Conservation (phyloP, 2,113 vertebrate species). For the Sphyrna mokarran region DNA sequence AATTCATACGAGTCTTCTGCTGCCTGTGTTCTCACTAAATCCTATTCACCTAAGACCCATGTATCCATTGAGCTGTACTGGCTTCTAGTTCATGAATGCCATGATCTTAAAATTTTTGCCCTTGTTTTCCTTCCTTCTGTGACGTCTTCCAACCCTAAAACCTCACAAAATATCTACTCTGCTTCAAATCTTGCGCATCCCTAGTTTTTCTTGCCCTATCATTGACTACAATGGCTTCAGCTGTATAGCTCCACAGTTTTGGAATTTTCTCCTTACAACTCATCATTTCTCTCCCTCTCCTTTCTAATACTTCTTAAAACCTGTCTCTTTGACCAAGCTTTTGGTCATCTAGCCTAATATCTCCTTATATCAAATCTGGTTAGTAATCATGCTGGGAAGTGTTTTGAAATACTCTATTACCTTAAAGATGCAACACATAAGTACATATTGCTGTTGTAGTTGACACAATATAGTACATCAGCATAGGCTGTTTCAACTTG, state of each 20-base stretch:
- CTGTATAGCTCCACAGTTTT: no score
- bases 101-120: no score
- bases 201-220: no score
- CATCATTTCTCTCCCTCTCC: no score
- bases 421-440: not conserved
- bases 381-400: not conserved
- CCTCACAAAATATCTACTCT: no score
- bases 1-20: not conserved
- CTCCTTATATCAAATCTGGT: not conserved
- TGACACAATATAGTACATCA: not conserved
- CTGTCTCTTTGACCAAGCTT: not conserved
- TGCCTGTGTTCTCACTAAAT: not conserved
- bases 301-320: not conserved
- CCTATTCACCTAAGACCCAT: not conserved
- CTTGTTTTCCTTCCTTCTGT: no score
- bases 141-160: no score
- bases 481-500: no score
- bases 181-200: no score
- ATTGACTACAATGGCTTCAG: no score
- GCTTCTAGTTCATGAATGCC: not conserved
- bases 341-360: not conserved
- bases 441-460: not conserved
- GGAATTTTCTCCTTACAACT: no score
- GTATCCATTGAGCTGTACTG: not conserved
- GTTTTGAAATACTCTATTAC: not conserved